Conservation (phyloP, 2,888 invertebrate genomes). For the Rambutsinella grinnellia region DNA sequence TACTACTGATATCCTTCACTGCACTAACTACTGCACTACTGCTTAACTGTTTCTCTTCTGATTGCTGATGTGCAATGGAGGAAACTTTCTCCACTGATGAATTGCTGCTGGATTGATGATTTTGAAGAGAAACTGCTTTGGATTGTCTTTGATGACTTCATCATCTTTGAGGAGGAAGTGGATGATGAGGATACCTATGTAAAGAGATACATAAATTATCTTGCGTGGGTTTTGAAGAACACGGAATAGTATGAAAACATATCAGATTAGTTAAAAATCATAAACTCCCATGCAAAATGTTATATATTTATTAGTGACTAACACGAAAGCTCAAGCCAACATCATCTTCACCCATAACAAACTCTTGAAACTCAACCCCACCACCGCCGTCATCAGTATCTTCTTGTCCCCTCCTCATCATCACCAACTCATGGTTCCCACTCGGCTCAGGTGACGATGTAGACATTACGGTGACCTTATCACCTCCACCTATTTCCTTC, state of each 20-base stretch:
- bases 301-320: conserved; percentile 1
- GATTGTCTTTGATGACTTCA: conserved; percentile 23
- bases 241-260: too few relatives aligned
- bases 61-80: neutral
- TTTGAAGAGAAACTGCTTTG: conserved; percentile 1
- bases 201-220: too few relatives aligned
- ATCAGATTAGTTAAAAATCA: too few relatives aligned
- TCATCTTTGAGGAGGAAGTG: conserved; percentile 17
- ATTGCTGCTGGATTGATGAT: neutral
- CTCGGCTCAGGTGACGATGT: conserved; percentile 16
- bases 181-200: neutral
- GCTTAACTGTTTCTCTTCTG: neutral
- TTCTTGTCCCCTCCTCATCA: conserved; percentile 11
- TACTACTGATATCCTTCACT: neutral
- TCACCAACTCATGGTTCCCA: conserved; percentile 26
- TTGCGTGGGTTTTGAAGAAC: too few relatives aligned
- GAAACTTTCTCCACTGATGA: conserved; percentile 1
- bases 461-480: neutral
- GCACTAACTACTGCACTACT: neutral
- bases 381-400: conserved; percentile 19
- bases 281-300: conserved; percentile 9
- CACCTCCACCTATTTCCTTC: too few relatives aligned
- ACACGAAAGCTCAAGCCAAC: neutral
- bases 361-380: conserved; percentile 36
- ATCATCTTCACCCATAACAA: conserved; percentile 17